Evolutionary conservation across 1,140 invertebrate species (phyloP), one percentile per base, ranked within the genome.

Genomic region (Amphibalanus amphitrite): DNA sequence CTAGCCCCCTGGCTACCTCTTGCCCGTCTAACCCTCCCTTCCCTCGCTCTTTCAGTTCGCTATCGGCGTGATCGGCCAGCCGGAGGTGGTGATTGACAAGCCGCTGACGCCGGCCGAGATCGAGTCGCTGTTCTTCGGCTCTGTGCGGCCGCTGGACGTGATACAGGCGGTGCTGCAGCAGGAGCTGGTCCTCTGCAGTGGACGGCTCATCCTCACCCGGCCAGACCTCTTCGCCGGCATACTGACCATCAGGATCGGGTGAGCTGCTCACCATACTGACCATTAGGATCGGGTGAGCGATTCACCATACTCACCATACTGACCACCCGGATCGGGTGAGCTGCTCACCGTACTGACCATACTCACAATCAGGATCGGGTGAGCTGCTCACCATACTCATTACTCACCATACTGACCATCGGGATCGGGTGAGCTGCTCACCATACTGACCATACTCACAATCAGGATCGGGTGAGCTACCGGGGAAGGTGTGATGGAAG

Each of bases 151-250:
- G 0, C 89, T 93, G 77, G 89, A 97, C 81, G 86, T 95, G 0
- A 90, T 95, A 71, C 90, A 96, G 75, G 93, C 95, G 15, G 97
- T 99, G 28, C 81, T 99, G n/a, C 96, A 99, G 81, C 87, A 93
- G 81, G 93, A 98, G 81, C 85, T 98, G 69, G 90, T 98, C 17
- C 82, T 98, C 0, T 95, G 97, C 81, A 94, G 95, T 80, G 95
- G 95, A 10, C 87, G 92, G 73, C 83, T 97, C 33, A 96, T 98
- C 76, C 89, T 88, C 28, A 96, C 93, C 23, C 88, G 89, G 79
- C 92, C 94, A 15, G 88, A 94, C 75, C 87, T 97, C 81, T 98
- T 97, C 82, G 88, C 90, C 78, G 96, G 96, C 72, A 97, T 97
- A 77, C 83, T 96, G 20, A 98, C 95, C 84, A 95, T 97, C 75